Percentiles rank a stretch among this genome's conserved stretches.
phyloP scores from a whole-genome alignment of 1,140 invertebrate species.

The Samia ricini region DNA sequence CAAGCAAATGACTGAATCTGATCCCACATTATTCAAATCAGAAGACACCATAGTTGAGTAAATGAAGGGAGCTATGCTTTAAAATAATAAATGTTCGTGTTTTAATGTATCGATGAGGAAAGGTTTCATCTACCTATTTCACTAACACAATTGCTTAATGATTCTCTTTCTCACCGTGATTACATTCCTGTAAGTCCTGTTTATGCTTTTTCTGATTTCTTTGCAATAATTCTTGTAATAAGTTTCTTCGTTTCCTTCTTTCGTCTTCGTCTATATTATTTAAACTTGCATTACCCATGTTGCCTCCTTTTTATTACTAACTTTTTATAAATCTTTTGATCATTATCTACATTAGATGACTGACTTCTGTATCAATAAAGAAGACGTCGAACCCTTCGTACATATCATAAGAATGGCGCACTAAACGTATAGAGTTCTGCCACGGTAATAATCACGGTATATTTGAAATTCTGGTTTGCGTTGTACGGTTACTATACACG shows the following conservation, averaged over 20 bases:
- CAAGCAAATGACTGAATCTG: too few relatives aligned
- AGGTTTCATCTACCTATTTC: too few relatives aligned
- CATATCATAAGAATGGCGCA: conserved; percentile 56
- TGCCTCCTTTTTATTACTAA: conserved; percentile 31
- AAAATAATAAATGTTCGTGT: too few relatives aligned
- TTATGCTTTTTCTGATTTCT: conserved; percentile 55
- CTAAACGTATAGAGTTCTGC: conserved; percentile 53
- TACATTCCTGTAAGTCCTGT: conserved; percentile 46
- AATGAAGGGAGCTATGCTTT: too few relatives aligned
- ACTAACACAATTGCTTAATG: conserved; percentile 52
- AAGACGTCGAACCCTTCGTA: conserved; percentile 58
- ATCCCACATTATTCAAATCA: too few relatives aligned
- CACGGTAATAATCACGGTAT: conserved; percentile 57
- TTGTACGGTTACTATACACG: conserved; percentile 54
- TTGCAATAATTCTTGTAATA: conserved; percentile 48
- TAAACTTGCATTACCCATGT: conserved; percentile 35
- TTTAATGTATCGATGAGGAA: too few relatives aligned
- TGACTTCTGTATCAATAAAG: conserved; percentile 48
- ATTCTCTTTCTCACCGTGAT: conserved; percentile 47
- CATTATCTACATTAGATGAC: conserved; percentile 38
- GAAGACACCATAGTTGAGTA: too few relatives aligned
- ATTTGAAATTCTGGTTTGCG: conserved; percentile 59
- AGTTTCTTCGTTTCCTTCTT: conserved; percentile 49
- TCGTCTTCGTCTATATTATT: conserved; percentile 39
- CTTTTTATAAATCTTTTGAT: conserved; percentile 32